Evolutionary conservation across 2,797 vertebrate species (phyloP), one percentile per base, ranked within the genome.

Genomic region (Takifugu rubripes): DNA sequence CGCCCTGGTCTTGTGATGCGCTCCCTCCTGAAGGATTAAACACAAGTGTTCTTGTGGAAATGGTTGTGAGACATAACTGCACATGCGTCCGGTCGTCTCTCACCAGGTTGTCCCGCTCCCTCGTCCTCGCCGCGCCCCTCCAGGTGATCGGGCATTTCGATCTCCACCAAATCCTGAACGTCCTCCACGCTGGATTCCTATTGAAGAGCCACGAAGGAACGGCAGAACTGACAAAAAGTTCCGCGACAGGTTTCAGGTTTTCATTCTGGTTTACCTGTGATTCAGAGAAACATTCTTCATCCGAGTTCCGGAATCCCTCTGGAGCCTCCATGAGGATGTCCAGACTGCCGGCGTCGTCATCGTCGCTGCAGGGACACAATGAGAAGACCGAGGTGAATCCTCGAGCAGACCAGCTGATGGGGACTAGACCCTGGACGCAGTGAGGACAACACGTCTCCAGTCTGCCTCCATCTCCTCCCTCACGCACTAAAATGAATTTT

Each of bases 321-420:
- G 89, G 89, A 3, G 89, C 86, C 52, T 90, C 89, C 85, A 90
- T 89, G 0, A 90, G 81, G 59, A 89, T 87, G 25, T 89, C 79
- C 6, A 87, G 67, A 57, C 60, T 75, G 1, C 48, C 70, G 1
- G 45, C 72, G 6, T 43, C 72, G 6, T 75, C 81, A 25, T 75
- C 83, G 1, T 86, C 85, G 24, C 84, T 85, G 73, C 48, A n/a
- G 26, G 67, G n/a, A 21, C 21, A 21, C 21, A 21, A 21, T 70
- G 14, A 61, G 15, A 29, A 16, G 27, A 36, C 12, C 5, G 24
- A 26, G 16, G 42, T 54, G 40, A 47, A 21, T 16, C 12, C 16
- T 4, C 11, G 16, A 12, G 1, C 36, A 40, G 36, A 7, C 36
- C 14, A 21, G 21, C 21, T 21, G 21, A 21, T 21, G 21, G 21